Evolutionary conservation across 2,888 invertebrate genomes (phyloP).

Genomic region (Rhingia campestris): DNA sequence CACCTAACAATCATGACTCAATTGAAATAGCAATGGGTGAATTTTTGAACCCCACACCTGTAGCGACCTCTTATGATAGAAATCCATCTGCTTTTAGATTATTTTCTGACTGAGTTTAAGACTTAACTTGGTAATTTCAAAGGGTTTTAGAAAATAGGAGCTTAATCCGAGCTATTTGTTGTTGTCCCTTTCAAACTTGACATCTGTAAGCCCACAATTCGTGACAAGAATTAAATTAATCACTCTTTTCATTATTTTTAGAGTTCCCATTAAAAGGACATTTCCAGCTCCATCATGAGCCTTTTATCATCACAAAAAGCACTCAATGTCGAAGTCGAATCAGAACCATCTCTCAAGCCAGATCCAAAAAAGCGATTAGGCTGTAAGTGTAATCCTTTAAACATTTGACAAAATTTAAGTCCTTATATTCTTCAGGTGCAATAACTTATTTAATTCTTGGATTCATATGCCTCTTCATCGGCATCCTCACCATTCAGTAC

Average conservation of each 20-base stretch:
- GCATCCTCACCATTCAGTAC: slow-evolving; percentile 32
- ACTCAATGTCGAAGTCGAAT: slow-evolving; percentile 41
- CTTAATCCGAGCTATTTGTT: no score
- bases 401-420: neutral
- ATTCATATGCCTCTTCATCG: slow-evolving; percentile 22
- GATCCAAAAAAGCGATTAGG: slow-evolving; percentile 22
- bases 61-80: no score
- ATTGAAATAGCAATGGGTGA: no score
- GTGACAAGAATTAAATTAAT: no score
- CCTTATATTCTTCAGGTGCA: slow-evolving; percentile 8
- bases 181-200: no score
- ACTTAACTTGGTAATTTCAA: no score
- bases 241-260: neutral
- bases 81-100: no score
- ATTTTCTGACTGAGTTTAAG: no score
- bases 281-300: slow-evolving; percentile 27
- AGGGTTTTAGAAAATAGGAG: no score
- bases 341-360: neutral
- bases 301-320: slow-evolving; percentile 42
- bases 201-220: no score
- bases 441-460: slow-evolving; percentile 36
- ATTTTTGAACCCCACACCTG: no score
- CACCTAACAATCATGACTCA: no score
- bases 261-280: neutral
- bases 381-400: slow-evolving; percentile 15